Evolutionary conservation across 2,113 vertebrate species (phyloP), one percentile per base, ranked within the genome.

Genomic region (Chroicocephalus ridibundus): DNA sequence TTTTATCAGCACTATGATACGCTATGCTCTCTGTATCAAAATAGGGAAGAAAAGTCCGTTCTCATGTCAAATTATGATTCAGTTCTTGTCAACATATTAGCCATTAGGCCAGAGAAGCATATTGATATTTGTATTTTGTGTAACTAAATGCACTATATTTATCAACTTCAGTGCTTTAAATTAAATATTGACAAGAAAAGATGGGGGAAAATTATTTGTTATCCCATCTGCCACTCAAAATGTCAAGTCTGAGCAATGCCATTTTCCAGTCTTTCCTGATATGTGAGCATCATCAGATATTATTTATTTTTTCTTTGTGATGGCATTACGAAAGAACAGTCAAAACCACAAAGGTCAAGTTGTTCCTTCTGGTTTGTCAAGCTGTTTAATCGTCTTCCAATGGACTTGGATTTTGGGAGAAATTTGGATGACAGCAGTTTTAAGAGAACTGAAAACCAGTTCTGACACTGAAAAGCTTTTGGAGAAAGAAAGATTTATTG

Each of bases 201-300:
- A 89, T 72, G 40, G 25, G 26, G 27, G 11, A 70, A 92, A 77
- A 65, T 62, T 94, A 89, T 90, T 96, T 95, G 40, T 76, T 90
- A 54, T 70, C 57, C 61, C 84, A 94, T 85, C 91, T 96, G 94
- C 66, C 93, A 91, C 78, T 95, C 93, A 94, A 77, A 96, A 93
- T 91, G 77, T 82, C 81, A 93, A 82, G 74, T 49, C 69, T 82
- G 11, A 87, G 78, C 22, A 93, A 61, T 80, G 46, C 32, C 47
- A 36, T 91, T 92, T 93, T 58, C 65, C 38, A 79, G 49, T 80
- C 71, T 69, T 93, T 75, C 26, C 22, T 89, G 75, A 52, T 65
- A 80, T 34, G 13, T 42, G 40, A 80, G 25, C 54, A 86, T 91
- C 47, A 80, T 82, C 90, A 88, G 92, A 88, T 82, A 90, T 7